Percentiles rank a stretch among this genome's conserved stretches.
Evolutionary conservation across 2,113 vertebrate genomes (phyloP).

Genomic region (Halichoerus grypus): DNA sequence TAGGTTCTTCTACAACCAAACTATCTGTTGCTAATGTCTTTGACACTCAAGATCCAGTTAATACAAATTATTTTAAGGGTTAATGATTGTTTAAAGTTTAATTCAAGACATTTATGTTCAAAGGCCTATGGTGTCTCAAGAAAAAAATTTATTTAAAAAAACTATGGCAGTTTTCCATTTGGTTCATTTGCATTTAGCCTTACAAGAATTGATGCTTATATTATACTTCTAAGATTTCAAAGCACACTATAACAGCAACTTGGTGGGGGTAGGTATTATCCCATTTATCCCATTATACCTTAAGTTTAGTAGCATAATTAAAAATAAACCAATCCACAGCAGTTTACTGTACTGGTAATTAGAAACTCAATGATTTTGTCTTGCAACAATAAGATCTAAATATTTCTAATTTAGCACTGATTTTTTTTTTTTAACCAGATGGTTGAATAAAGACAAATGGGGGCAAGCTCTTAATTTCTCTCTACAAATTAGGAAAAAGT

Average conservation of each 20-base stretch:
- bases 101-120: constrained; percentile 32
- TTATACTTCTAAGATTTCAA: not conserved
- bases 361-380: not conserved
- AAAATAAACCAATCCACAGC: not conserved
- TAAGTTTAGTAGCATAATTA: constrained; percentile 42
- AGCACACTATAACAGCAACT: not conserved
- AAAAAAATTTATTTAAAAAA: not conserved
- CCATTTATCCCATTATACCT: not conserved
- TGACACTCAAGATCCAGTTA: not conserved
- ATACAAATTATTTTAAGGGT: not conserved
- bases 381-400: not conserved
- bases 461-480: not conserved
- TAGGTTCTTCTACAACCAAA: not conserved
- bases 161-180: not conserved
- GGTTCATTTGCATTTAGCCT: constrained; percentile 3
- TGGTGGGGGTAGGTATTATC: not conserved
- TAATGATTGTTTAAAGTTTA: constrained; percentile 13
- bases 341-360: not conserved
- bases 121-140: not conserved
- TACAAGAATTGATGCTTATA: not conserved
- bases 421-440: not conserved
- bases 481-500: not conserved
- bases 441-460: not conserved
- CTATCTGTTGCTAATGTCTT: not conserved
- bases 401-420: not conserved